A percentile compares a stretch with the other conserved stretches of the same genome.
Evolutionary conservation across 2,113 vertebrate species (phyloP).

Genomic region (Chaetodon auriga): DNA sequence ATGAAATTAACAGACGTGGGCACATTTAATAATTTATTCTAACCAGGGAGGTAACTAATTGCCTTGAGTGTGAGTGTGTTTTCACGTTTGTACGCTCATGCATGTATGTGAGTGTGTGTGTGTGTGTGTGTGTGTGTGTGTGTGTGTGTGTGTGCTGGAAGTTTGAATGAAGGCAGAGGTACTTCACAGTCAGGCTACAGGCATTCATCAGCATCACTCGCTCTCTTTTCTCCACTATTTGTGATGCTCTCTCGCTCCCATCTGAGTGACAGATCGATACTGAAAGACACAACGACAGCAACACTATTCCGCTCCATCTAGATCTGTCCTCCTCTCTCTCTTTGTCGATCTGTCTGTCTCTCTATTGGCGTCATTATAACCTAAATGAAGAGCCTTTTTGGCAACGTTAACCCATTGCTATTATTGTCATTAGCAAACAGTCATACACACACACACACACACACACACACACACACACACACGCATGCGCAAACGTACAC

Average conservation of each 20-base stretch:
- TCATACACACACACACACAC: slow-evolving; percentile 17
- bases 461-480: no score
- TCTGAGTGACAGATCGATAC: neutral
- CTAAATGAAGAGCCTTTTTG: slow-evolving; percentile 51
- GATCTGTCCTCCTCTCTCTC: slow-evolving; percentile 10
- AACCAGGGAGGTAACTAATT: slow-evolving; percentile 33
- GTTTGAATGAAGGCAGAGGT: slow-evolving; percentile 12
- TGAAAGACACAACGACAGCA: neutral
- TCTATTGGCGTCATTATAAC: slow-evolving; percentile 24
- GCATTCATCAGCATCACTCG: slow-evolving; percentile 8
- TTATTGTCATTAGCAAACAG: slow-evolving; percentile 66
- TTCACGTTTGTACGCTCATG: neutral
- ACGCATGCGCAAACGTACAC: no score
- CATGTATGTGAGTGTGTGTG: neutral
- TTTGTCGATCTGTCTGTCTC: slow-evolving; percentile 22
- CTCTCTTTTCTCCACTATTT: slow-evolving; percentile 5
- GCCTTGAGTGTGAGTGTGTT: neutral
- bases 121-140: neutral
- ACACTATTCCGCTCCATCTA: neutral
- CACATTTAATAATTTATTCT: slow-evolving; percentile 37
- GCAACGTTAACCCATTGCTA: slow-evolving; percentile 48
- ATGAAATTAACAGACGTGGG: slow-evolving; percentile 37
- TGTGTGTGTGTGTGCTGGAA: neutral
- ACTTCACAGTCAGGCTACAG: slow-evolving; percentile 10
- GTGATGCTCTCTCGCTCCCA: slow-evolving; percentile 1